Evolutionary conservation across 2,113 vertebrate genomes (phyloP), one percentile per base, ranked within the genome.

Genomic region (Hydrochoerus hydrochaeris): DNA sequence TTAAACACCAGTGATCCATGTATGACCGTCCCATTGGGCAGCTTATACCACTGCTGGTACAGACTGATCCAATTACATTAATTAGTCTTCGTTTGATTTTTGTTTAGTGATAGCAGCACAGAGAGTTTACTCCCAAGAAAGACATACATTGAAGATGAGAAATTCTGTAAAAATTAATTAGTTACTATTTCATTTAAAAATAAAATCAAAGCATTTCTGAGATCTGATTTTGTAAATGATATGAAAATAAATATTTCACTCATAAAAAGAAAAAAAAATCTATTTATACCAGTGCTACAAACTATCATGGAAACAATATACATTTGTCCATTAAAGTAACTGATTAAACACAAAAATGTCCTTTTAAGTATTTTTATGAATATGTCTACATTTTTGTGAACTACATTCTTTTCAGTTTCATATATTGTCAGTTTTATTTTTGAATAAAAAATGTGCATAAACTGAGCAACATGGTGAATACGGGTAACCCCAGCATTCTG

Each of bases 251-350:
- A 26, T 44, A 75, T 44, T 44, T 75, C 38, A 75, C 10, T 75
- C 38, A 44, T 75, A 26, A 13, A 75, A 28, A 32, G 10, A 41
- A 73, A 22, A 17, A 22, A 14, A 71, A 19, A n/a, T n/a, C n/a
- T 4, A 71, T 41, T 26, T 41, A 58, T 0, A 58, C 28, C 0
- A 58, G 8, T 32, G 3, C 6, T 60, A 24, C 0, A 14, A 13
- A 58, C n/a, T 75, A 32, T 24, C 8, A 44, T 32, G 2, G 35
- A 75, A 75, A 9, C 52, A 58, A 58, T 14, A 57, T 73, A 41
- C 8, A 7, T 14, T 57, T 75, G 54, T 1, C 57, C 17, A 44
- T 60, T 75, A 8, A 75, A 75, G 41, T 44, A 44, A 41, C 7
- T 75, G 9, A 24, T 26, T 41, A 41, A 75, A 75, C 11, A 41